Evolutionary conservation across 2,113 vertebrate genomes (phyloP).

Genomic region (Sebastes schlegelii): DNA sequence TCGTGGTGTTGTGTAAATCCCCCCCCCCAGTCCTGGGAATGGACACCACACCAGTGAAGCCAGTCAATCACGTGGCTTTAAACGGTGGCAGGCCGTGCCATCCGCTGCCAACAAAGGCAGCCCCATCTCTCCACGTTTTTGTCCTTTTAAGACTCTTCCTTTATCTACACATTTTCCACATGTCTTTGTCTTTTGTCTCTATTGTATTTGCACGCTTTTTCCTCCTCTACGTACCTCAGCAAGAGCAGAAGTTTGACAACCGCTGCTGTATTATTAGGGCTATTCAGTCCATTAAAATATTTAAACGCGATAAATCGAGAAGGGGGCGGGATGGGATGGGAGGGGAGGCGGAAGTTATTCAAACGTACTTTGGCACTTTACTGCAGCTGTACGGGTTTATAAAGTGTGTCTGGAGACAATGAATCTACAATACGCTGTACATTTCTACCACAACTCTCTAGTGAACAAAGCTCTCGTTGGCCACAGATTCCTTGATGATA

Average conservation of each 20-base stretch:
- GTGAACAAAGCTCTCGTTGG: too few relatives aligned
- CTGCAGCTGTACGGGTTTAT: too few relatives aligned
- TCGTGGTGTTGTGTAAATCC: slow-evolving; percentile 38
- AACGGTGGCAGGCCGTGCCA: slow-evolving; percentile 76
- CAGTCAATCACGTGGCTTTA: slow-evolving; percentile 69
- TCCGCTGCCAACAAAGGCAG: slow-evolving; percentile 67
- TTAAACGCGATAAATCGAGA: too few relatives aligned
- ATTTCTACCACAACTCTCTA: too few relatives aligned
- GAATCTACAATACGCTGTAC: too few relatives aligned
- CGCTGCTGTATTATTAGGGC: neutral
- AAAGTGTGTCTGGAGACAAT: too few relatives aligned
- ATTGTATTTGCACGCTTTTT: neutral
- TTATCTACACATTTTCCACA: slow-evolving; percentile 2
- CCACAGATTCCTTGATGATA: too few relatives aligned
- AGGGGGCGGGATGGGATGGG: too few relatives aligned
- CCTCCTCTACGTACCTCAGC: neutral
- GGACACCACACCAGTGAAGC: slow-evolving; percentile 47
- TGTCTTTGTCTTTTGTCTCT: neutral
- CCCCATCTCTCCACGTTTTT: neutral
- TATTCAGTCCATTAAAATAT: too few relatives aligned
- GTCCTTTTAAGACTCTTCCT: slow-evolving; percentile 26
- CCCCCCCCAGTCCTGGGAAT: slow-evolving; percentile 28
- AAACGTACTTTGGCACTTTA: too few relatives aligned
- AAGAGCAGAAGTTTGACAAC: neutral
- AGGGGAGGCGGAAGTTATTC: too few relatives aligned